Conservation (phyloP, 2,888 invertebrate species). For the Ophion obscuratus region DNA sequence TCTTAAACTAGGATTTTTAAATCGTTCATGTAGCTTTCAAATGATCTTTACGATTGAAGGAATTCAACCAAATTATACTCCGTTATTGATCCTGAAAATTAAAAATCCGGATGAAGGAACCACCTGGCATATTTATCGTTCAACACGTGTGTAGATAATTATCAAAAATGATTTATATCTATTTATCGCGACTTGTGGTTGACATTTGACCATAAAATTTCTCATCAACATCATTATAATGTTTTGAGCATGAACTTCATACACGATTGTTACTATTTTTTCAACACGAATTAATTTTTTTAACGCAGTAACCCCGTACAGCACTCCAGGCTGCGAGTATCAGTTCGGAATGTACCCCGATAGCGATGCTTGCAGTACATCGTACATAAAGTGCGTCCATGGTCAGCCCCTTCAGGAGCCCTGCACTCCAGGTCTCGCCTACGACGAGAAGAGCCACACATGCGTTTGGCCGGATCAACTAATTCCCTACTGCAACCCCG, state of each 20-base stretch:
- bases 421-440: conserved; percentile 94
- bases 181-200: neutral
- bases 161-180: neutral
- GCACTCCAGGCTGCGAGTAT: conserved; percentile 93
- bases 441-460: conserved; percentile 93
- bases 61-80: too few species aligned
- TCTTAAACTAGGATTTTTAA: too few species aligned
- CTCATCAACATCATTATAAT: too few species aligned
- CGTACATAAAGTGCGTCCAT: conserved; percentile 93
- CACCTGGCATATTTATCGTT: neutral
- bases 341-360: conserved; percentile 95
- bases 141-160: neutral
- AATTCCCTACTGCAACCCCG: conserved; percentile 94
- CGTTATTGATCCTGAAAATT: neutral
- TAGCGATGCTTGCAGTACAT: conserved; percentile 91
- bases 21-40: too few species aligned
- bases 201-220: neutral
- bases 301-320: conserved; percentile 90
- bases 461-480: conserved; percentile 98
- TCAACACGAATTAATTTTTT: conserved; percentile 2
- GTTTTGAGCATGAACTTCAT: too few species aligned
- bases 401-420: conserved; percentile 92
- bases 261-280: neutral
- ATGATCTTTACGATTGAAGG: too few species aligned
- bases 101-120: neutral